Evolutionary conservation across 2,888 invertebrate species (phyloP).

Genomic region (Drosophila infuscata): DNA sequence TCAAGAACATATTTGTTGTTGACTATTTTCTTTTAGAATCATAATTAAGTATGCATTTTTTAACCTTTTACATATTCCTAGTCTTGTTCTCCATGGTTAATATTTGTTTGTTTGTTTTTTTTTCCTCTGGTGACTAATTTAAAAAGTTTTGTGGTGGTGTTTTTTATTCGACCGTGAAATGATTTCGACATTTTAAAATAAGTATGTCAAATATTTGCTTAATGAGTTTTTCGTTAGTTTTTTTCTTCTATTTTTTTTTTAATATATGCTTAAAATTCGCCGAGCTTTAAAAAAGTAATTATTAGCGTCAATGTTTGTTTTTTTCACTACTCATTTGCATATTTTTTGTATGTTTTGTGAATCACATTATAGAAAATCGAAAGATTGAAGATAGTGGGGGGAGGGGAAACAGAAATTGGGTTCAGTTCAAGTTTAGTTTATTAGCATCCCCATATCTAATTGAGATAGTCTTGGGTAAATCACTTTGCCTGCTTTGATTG

Average conservation of each 20-base stretch:
- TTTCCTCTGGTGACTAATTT: background rate
- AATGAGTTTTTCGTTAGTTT: slow-evolving; percentile 7
- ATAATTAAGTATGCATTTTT: background rate
- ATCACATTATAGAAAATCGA: background rate
- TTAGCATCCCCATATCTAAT: slow-evolving; percentile 5
- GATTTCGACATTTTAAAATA: slow-evolving; percentile 11
- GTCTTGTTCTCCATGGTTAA: background rate
- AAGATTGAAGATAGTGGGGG: background rate
- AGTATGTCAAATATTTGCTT: slow-evolving; percentile 14
- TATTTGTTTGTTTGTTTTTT: background rate
- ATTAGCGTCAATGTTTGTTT: slow-evolving; percentile 1
- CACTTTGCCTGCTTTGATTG: slow-evolving; percentile 26
- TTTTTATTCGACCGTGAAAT: slow-evolving; percentile 29
- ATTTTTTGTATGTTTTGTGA: background rate
- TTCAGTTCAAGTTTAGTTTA: background rate
- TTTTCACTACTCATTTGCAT: slow-evolving; percentile 6
- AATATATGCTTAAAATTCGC: slow-evolving; percentile 7
- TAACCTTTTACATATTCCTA: background rate
- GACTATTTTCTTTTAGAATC: background rate
- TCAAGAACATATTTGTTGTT: background rate
- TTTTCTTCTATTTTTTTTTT: background rate
- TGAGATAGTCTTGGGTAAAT: background rate
- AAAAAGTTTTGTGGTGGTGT: background rate
- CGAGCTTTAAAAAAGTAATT: slow-evolving; percentile 14
- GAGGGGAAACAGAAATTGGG: background rate